Conservation (phyloP, 2,113 vertebrate species). For the Leucosticte australis region DNA sequence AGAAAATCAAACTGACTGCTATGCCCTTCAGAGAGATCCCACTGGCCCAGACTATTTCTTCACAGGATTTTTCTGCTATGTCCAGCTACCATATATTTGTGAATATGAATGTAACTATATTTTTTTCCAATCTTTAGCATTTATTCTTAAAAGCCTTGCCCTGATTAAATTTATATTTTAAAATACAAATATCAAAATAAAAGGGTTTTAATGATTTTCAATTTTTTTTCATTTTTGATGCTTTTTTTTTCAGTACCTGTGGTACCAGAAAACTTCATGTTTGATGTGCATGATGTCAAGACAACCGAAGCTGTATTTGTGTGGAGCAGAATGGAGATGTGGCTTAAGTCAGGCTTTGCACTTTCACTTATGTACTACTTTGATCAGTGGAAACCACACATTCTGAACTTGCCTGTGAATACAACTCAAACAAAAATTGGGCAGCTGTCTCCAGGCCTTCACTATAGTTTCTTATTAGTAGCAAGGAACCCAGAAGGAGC, state of each 20-base stretch:
- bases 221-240: neutral
- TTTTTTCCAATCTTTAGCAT: neutral
- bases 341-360: constrained; percentile 60
- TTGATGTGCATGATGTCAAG: constrained; percentile 69
- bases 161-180: neutral
- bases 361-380: constrained; percentile 77
- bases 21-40: constrained; percentile 82
- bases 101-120: constrained; percentile 83
- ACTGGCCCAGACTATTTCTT: constrained; percentile 80
- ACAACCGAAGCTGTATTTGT: constrained; percentile 78
- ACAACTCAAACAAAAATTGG: constrained; percentile 63
- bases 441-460: constrained; percentile 76
- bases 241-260: constrained; percentile 67
- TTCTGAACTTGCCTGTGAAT: constrained; percentile 62
- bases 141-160: neutral
- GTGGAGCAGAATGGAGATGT: constrained; percentile 71
- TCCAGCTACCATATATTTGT: constrained; percentile 85
- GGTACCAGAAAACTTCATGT: constrained; percentile 53
- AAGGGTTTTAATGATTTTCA: neutral
- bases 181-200: neutral
- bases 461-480: constrained; percentile 79
- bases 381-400: constrained; percentile 30
- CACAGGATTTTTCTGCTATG: constrained; percentile 82
- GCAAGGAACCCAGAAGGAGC: constrained; percentile 70
- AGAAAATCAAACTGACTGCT: constrained; percentile 83